Evolutionary conservation across 2,797 vertebrate genomes (phyloP), one percentile per base, ranked within the genome.

Genomic region (Hydrocynus forskahlii): DNA sequence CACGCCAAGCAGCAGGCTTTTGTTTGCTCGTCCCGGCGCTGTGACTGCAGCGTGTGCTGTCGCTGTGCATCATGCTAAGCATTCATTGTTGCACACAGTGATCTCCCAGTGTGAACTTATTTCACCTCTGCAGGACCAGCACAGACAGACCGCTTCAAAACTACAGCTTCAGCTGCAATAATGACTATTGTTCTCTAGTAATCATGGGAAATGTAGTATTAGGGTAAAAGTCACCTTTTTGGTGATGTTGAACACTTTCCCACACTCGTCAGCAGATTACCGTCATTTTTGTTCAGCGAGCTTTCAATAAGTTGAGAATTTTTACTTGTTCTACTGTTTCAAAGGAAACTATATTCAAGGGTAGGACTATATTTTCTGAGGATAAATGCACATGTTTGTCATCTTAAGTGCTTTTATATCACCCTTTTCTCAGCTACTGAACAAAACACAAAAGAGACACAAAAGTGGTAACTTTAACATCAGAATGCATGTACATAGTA

Each of bases 11-110:
- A 55, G 25, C 45, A 45, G 14, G 45, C 40, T 64, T 66, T 29
- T 80, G 29, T 52, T 40, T 25, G 67, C 45, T 79, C 59, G 8
- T 43, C 45, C 45, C n/a, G 0, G 38, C 43, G 68, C 54, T 57
- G 54, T 17, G 14, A 7, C 50, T 59, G 52, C 54, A 4, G 2
- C 5, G 12, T 25, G 7, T 5, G 23, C 25, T 55, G 57, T 57
- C 13, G 0, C 71, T 35, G 63, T 45, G 71, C 23, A 59, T 55
- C 40, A 69, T 54, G 64, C 40, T 70, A 25, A 76, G 75, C 75
- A 69, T 81, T 75, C 72, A 62, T 75, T 6, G 29, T 45, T 40
- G 54, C 45, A 52, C 52, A 23, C 55, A 4, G 79, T 59, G 71
- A 67, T 57, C 60, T 66, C 35, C 62, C 23, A 57, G 17, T 35